Percentiles rank a stretch among this genome's conserved stretches.
phyloP scores from a whole-genome alignment of 2,113 vertebrate species.

The Saccopteryx bilineata region DNA sequence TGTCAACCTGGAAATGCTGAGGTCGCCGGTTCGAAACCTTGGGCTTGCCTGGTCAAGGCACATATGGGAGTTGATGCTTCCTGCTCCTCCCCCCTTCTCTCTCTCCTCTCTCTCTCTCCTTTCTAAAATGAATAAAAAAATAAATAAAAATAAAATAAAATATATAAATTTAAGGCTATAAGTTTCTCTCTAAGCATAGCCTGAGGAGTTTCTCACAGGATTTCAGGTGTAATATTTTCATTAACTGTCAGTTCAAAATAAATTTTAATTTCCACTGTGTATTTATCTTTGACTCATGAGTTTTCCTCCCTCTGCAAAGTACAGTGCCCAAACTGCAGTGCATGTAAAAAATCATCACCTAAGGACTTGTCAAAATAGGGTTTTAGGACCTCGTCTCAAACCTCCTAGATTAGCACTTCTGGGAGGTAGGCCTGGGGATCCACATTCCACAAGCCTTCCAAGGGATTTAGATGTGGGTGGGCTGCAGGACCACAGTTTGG shows the following conservation, averaged over 20 bases:
- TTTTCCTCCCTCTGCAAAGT: conserved; percentile 40
- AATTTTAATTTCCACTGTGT: conserved; percentile 53
- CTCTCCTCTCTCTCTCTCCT: not conserved
- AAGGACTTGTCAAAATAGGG: conserved; percentile 20
- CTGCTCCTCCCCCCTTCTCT: not conserved
- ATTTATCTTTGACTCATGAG: conserved; percentile 35
- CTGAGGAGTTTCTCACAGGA: not conserved
- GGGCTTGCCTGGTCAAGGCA: not conserved
- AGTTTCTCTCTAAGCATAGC: not conserved
- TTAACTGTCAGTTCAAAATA: conserved; percentile 47
- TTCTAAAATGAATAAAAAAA: too few species aligned
- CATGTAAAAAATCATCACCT: conserved; percentile 32
- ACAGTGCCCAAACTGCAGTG: conserved; percentile 29
- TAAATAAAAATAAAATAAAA: conserved; percentile 16
- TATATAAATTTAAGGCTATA: conserved; percentile 44
- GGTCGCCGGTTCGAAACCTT: not conserved
- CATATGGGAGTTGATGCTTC: too few species aligned
- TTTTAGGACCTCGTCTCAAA: conserved; percentile 20
- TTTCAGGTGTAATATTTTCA: conserved; percentile 56
- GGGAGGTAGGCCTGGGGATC: not conserved
- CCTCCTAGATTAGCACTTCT: conserved; percentile 48
- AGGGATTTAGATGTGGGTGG: not conserved
- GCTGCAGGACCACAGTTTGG: conserved; percentile 13
- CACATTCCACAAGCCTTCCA: conserved; percentile 16
- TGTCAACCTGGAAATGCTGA: too few species aligned